Base-by-base conservation (phyloP, 1,140 invertebrate genomes). In the Frieseomelitta varia region DNA sequence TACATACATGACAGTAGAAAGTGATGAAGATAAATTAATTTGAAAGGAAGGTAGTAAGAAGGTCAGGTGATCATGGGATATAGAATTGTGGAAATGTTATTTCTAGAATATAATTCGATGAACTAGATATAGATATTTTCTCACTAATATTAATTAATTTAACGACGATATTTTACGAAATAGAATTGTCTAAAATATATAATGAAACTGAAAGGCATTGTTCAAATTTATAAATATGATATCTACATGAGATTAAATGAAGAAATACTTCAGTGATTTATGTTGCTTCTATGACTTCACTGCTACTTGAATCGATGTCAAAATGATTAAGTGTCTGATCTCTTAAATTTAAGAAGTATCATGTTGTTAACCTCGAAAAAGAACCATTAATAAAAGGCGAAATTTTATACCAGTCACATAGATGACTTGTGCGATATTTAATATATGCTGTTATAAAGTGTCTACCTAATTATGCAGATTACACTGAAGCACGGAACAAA, bases 391-490 rank as follows among this genome's bases (percentile, higher is more conserved):
- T 24, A 17, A 61, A n/a, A 47, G 1, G 47, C 47, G 15, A 81
- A 24, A 53, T 81, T 63, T 34, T 63, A 24, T 47, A n/a, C 12
- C 0, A 58, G n/a, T 39, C 24, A 58, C 2, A 34, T 12, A 69
- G 21, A 30, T 24, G 2, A 19, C 39, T 21, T 34, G 17, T 11
- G 1, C 19, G 67, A 30, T 56, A n/a, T 0, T 47, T n/a, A 30
- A 76, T 56, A 56, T 12, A 1, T 1, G 39, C 4, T 14, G 51
- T 24, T 47, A n/a, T 12, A 12, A 69, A 79, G 30, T n/a, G n/a
- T 77, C 51, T 24, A 27, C 65, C 27, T 83, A 83, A 87, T 88
- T 88, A 88, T 85, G 79, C 39, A 76, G 39, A 88, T 88, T 85
- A 47, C 51, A 17, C 19, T 39, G 65, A 71, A 85, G 61, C 24